Evolutionary conservation across 2,888 invertebrate species (phyloP), one percentile per base, ranked within the genome.

Genomic region (Scaptomyza polygonia): DNA sequence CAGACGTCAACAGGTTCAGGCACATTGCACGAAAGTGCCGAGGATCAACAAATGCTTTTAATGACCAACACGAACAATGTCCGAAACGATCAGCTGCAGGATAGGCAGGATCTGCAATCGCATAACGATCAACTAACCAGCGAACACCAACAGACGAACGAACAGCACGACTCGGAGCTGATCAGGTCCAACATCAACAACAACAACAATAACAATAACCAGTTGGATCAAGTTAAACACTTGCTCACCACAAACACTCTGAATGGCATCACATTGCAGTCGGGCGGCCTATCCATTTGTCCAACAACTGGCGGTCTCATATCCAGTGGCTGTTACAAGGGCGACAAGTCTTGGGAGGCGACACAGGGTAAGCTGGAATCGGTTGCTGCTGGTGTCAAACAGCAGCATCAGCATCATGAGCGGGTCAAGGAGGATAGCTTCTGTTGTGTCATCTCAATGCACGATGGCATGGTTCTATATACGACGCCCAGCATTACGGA

Each of bases 401-500:
- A 56, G 2, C 62, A 54, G 6, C 25, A 25, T 5, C 25, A 25
- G 25, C 36, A 43, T 3, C 63, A 43, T 0, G 87, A 86, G 5
- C 56, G 67, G 2, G 9, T 18, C 4, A 85, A 71, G 58, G 78
- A 96, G 95, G 94, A 95, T 43, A 95, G 95, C 55, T 97, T 97
- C 90, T 95, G 95, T 56, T 95, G 95, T 79, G 94, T 96, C 0
- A 95, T 97, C 72, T 96, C 97, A 0, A 95, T 97, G 95, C 93
- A 94, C 56, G 96, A 97, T 82, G 97, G 97, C 1, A 93, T 96
- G 0, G 95, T 97, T 0, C 93, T 97, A 79, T 95, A 95, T 83
- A 95, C 96, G 9, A 95, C 96, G 0, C 92, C 95, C 0, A 94
- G 94, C 47, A 92, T 97, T 51, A 94, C 94, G 0, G 91, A 93